phyloP scores from a whole-genome alignment of 2,888 invertebrate species.

The Calameuta pallipes region DNA sequence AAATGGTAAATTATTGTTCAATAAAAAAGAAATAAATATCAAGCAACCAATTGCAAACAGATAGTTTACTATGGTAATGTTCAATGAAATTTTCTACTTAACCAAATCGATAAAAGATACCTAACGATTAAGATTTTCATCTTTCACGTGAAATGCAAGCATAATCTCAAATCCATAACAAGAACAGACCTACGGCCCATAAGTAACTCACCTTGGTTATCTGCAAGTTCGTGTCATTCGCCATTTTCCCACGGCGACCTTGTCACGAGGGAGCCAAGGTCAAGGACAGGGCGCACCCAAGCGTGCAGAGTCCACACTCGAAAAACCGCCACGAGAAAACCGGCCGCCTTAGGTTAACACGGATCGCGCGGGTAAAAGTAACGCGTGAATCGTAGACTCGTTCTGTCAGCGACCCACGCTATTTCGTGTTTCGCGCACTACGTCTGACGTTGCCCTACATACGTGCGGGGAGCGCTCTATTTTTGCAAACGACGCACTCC shows the following conservation, averaged over 20 bases:
- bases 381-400: background rate
- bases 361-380: background rate
- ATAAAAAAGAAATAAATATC: no score
- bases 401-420: background rate
- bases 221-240: background rate
- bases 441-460: slow-evolving; percentile 1
- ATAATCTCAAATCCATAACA: background rate
- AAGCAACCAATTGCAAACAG: background rate
- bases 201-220: background rate
- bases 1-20: no score
- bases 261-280: background rate
- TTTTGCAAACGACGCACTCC: background rate
- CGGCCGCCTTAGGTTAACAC: background rate
- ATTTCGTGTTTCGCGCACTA: background rate
- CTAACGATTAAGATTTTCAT: background rate
- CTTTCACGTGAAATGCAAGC: background rate
- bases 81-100: background rate
- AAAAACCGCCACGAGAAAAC: background rate
- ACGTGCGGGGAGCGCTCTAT: slow-evolving; percentile 1
- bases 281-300: background rate
- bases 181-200: background rate
- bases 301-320: background rate
- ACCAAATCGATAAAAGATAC: background rate
- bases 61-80: background rate
- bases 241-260: background rate